phyloP scores from a whole-genome alignment of 2,888 invertebrate genomes.

The Eupelmus urozonus region DNA sequence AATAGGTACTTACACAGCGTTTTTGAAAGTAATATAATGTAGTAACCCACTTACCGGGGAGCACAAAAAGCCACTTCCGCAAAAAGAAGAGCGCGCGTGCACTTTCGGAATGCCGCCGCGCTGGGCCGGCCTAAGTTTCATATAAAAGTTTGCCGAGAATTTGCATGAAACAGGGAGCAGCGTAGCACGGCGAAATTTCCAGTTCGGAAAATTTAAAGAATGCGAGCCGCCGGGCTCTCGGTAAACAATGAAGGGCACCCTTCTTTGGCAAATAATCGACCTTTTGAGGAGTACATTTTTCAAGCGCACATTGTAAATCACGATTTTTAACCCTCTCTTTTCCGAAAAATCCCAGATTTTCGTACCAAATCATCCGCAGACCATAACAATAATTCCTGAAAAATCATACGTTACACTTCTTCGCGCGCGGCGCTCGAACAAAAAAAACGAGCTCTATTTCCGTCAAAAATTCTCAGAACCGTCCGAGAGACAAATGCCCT shows the following conservation, averaged over 20 bases:
- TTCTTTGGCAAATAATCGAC: no score
- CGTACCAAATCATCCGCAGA: no score
- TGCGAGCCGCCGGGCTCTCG: not conserved
- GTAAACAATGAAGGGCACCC: not conserved
- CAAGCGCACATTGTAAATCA: not conserved
- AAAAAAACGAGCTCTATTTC: not conserved
- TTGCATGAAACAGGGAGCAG: not conserved
- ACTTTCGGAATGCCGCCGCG: not conserved
- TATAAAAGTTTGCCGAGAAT: not conserved
- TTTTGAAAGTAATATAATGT: not conserved
- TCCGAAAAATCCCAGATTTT: no score
- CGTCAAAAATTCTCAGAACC: slow-evolving; percentile 34
- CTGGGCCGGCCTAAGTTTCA: not conserved
- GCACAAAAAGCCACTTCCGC: not conserved
- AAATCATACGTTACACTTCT: no score
- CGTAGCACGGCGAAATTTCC: not conserved
- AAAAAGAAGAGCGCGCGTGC: not conserved
- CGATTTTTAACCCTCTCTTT: no score
- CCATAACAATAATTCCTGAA: no score
- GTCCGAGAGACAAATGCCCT: slow-evolving; percentile 22
- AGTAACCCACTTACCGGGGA: not conserved
- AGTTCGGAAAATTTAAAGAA: not conserved
- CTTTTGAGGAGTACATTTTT: no score
- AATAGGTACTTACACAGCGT: not conserved
- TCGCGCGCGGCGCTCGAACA: not conserved